Conservation (phyloP, 2,113 vertebrate species). For the Nothobranchius kuhntae region DNA sequence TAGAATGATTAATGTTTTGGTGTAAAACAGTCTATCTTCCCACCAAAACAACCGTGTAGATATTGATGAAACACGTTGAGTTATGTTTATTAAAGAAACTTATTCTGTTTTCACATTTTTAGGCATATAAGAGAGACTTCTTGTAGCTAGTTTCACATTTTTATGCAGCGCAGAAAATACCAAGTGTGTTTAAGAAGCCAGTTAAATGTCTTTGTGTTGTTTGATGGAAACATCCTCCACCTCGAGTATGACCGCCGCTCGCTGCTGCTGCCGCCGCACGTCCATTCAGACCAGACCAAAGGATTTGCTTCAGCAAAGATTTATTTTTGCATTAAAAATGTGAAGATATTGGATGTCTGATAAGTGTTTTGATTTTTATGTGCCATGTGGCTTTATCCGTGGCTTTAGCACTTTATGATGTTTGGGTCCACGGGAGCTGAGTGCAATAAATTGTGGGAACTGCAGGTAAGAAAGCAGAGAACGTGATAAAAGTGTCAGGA, state of each 20-base stretch:
- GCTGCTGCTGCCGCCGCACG: slow-evolving; percentile 3
- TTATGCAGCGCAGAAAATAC: slow-evolving; percentile 28
- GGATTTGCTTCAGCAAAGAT: neutral
- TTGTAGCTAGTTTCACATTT: slow-evolving; percentile 8
- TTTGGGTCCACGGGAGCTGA: slow-evolving; percentile 1
- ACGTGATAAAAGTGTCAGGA: slow-evolving; percentile 1
- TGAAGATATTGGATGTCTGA: neutral
- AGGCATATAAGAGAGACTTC: neutral
- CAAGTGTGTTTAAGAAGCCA: slow-evolving; percentile 40
- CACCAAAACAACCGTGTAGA: neutral
- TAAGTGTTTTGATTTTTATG: slow-evolving; percentile 16
- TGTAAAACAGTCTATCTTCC: neutral
- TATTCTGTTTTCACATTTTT: neutral
- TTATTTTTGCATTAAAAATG: slow-evolving; percentile 3
- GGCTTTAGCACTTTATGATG: slow-evolving; percentile 16
- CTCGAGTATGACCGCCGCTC: slow-evolving; percentile 17
- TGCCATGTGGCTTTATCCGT: slow-evolving; percentile 23
- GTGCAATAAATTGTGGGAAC: slow-evolving; percentile 1
- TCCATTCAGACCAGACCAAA: neutral
- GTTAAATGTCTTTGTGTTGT: slow-evolving; percentile 13
- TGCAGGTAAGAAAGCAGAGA: neutral
- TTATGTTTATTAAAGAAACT: slow-evolving; percentile 16
- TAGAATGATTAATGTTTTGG: neutral
- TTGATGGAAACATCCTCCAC: slow-evolving; percentile 41
- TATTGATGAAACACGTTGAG: neutral